Conservation (phyloP, 2,888 invertebrate species). For the Eristalis tenax region DNA sequence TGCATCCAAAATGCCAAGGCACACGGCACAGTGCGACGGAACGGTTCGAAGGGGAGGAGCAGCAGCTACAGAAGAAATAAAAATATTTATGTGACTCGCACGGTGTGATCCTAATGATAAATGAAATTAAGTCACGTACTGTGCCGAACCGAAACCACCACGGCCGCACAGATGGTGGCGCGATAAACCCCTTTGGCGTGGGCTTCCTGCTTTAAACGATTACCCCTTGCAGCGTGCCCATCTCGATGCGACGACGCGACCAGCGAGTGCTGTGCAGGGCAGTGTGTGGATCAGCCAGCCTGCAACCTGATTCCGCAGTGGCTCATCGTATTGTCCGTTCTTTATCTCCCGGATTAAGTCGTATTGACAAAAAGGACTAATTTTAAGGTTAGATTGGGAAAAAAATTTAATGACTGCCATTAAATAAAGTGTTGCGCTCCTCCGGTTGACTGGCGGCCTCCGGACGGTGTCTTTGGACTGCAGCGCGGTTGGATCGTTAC, state of each 20-base stretch:
- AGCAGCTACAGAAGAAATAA: not conserved
- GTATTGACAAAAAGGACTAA: conserved; percentile 70
- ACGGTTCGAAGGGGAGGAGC: not conserved
- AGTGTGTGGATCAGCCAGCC: not conserved
- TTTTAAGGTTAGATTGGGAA: conserved; percentile 54
- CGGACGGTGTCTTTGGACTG: conserved; percentile 21
- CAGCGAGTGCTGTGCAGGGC: not conserved
- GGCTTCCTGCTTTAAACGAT: conserved; percentile 56
- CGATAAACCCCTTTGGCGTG: conserved; percentile 24
- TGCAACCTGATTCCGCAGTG: conserved; percentile 40
- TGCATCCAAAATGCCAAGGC: not conserved
- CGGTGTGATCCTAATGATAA: conserved; percentile 65
- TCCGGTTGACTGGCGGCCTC: not conserved
- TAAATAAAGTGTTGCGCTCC: conserved; percentile 63
- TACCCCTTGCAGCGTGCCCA: conserved; percentile 8
- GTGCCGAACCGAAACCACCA: conserved; percentile 33
- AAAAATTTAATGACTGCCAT: conserved; percentile 58
- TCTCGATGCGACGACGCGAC: not conserved
- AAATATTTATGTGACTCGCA: conserved; percentile 54
- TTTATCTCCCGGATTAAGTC: conserved; percentile 68
- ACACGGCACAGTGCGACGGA: too few species aligned
- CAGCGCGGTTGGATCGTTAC: conserved; percentile 39
- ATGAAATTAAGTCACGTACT: conserved; percentile 71
- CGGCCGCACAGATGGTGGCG: conserved; percentile 33
- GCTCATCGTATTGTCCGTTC: conserved; percentile 42